Evolutionary conservation across 2,113 vertebrate species (phyloP).

Genomic region (Merops nubicus): DNA sequence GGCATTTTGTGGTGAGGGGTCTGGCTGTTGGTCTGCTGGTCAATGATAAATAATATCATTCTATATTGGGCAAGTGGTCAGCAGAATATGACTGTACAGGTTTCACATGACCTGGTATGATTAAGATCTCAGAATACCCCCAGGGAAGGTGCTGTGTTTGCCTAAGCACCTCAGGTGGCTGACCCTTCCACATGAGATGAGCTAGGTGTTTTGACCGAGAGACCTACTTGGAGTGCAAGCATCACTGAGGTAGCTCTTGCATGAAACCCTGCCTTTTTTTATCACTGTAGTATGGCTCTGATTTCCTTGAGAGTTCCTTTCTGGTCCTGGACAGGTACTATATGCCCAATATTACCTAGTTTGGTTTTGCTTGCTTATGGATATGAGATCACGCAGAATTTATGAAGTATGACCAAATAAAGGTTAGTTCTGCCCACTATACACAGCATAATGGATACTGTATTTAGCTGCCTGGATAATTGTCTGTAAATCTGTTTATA

Average conservation of each 20-base stretch:
- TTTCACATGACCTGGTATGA: not conserved
- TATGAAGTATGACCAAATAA: not conserved
- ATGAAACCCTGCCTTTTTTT: not conserved
- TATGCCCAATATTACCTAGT: not conserved
- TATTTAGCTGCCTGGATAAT: not conserved
- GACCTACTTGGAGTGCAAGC: not conserved
- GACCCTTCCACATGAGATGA: not conserved
- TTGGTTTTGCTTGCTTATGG: not conserved
- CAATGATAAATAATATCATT: too few relatives aligned
- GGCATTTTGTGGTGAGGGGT: too few relatives aligned
- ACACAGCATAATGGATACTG: not conserved
- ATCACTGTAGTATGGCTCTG: not conserved
- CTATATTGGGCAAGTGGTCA: too few relatives aligned
- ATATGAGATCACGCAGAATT: not conserved
- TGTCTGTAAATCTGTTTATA: not conserved
- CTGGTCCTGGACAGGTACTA: not conserved
- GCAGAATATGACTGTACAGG: not conserved
- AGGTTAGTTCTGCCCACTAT: not conserved
- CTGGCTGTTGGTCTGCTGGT: too few relatives aligned
- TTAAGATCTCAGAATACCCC: not conserved
- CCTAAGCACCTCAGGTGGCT: not conserved
- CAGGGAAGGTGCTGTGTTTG: not conserved
- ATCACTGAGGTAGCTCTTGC: not conserved
- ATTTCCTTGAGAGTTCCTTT: not conserved
- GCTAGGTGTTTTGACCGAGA: not conserved